These are phyloP conservation scores for Camptogramma bilineatum DNA, from an alignment of 2,888 invertebrate species.

Conservation along the genomic window DNA sequence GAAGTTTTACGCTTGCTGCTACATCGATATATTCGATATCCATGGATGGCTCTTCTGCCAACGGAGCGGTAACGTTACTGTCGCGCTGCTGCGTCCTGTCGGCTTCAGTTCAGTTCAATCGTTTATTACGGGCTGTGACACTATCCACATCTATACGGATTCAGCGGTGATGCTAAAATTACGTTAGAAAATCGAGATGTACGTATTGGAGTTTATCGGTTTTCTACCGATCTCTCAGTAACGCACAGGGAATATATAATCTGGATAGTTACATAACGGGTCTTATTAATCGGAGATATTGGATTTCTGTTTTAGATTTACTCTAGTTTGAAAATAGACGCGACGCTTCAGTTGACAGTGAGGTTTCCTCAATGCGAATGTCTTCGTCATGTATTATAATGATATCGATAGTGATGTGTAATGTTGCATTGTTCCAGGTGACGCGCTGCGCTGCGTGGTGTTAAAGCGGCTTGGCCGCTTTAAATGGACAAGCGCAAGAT, in stretches of 20 bases:
- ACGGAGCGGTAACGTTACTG: conserved; percentile 8
- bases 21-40: conserved; percentile 8
- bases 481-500: conserved; percentile 98
- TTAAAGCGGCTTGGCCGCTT: conserved; percentile 84
- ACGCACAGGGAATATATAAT: not conserved
- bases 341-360: conserved; percentile 15
- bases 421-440: conserved; percentile 70
- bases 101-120: conserved; percentile 12
- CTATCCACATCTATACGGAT: not conserved
- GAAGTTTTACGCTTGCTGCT: conserved; percentile 13
- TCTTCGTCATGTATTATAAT: conserved; percentile 18
- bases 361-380: conserved; percentile 14
- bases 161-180: not conserved
- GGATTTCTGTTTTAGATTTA: not conserved
- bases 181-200: not conserved
- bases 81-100: conserved; percentile 13
- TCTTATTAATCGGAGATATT: not conserved
- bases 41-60: conserved; percentile 6
- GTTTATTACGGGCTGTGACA: conserved; percentile 1
- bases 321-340: not conserved
- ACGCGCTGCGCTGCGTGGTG: conserved; percentile 82
- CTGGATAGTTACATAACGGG: not conserved
- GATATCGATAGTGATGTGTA: conserved; percentile 20
- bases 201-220: not conserved
- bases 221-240: not conserved